Evolutionary conservation across 2,888 invertebrate genomes (phyloP).

Genomic region (Hoplodrina ambigua): DNA sequence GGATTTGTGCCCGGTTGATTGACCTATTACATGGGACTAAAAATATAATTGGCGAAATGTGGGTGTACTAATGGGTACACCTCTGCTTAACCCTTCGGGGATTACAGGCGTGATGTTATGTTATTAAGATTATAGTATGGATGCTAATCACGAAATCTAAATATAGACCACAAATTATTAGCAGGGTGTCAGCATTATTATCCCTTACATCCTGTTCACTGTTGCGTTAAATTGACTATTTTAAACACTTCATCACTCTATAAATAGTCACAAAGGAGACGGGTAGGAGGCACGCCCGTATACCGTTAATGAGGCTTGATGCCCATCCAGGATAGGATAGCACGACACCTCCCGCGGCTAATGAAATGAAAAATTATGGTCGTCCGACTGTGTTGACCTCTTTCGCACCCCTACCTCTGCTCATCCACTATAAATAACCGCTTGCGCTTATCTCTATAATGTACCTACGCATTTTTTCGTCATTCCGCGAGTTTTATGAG

Average conservation of each 20-base stretch:
- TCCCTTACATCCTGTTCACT: slow-evolving; percentile 17
- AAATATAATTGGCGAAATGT: too few species aligned
- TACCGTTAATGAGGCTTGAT: slow-evolving; percentile 78
- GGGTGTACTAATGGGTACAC: too few species aligned
- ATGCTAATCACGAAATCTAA: background rate
- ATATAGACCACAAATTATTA: slow-evolving; percentile 5
- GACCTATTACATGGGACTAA: too few species aligned
- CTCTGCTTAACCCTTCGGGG: too few species aligned
- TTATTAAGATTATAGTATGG: too few species aligned
- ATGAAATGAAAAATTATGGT: slow-evolving; percentile 88
- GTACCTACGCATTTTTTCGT: slow-evolving; percentile 55
- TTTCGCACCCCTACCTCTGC: slow-evolving; percentile 81
- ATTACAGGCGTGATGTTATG: too few species aligned
- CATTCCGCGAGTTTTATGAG: slow-evolving; percentile 56
- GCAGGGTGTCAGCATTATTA: slow-evolving; percentile 11
- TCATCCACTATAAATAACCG: slow-evolving; percentile 78
- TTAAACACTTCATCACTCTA: slow-evolving; percentile 40
- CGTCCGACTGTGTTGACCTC: slow-evolving; percentile 85
- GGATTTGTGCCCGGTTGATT: too few species aligned
- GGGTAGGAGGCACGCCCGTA: slow-evolving; percentile 63
- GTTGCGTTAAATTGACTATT: slow-evolving; percentile 44
- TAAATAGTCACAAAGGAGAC: slow-evolving; percentile 67
- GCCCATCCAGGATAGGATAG: slow-evolving; percentile 81
- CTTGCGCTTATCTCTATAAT: slow-evolving; percentile 59
- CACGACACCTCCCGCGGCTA: slow-evolving; percentile 75